phyloP scores from a whole-genome alignment of 1,140 invertebrate species.

The Drepana arcuata region DNA sequence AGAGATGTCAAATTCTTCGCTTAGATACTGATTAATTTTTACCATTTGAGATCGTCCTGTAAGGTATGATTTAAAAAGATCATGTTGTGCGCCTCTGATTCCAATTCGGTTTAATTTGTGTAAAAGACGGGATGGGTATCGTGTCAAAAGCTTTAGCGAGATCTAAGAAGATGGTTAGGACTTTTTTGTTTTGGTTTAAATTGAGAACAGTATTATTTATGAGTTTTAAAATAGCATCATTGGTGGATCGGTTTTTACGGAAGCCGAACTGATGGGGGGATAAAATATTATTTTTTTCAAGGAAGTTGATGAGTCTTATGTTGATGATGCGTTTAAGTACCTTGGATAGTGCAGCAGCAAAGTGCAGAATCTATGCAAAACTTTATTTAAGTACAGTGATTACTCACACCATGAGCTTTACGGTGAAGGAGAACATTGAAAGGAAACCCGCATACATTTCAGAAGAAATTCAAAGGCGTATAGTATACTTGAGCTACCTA shows the following conservation, averaged over 20 bases:
- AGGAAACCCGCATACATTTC: too few relatives aligned
- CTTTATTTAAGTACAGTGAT: too few relatives aligned
- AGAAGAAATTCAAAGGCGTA: too few relatives aligned
- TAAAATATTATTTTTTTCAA: neutral
- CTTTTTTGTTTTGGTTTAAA: neutral
- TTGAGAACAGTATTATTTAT: neutral
- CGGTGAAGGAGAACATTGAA: too few relatives aligned
- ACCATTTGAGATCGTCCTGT: neutral
- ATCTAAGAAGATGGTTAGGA: constrained; percentile 4
- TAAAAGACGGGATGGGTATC: neutral
- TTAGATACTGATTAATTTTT: constrained; percentile 2
- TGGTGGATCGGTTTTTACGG: neutral
- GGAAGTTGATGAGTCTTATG: neutral
- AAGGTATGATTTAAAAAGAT: neutral
- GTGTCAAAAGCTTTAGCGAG: constrained; percentile 3
- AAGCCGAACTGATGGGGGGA: neutral
- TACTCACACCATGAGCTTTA: too few relatives aligned
- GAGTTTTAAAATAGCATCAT: neutral
- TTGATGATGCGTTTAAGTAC: neutral
- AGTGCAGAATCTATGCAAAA: too few relatives aligned
- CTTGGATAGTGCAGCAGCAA: too few relatives aligned
- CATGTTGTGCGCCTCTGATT: neutral
- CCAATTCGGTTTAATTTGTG: neutral
- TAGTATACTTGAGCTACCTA: too few relatives aligned
- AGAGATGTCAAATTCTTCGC: neutral